Evolutionary conservation across 2,797 vertebrate genomes (phyloP).

Genomic region (Avahi laniger): DNA sequence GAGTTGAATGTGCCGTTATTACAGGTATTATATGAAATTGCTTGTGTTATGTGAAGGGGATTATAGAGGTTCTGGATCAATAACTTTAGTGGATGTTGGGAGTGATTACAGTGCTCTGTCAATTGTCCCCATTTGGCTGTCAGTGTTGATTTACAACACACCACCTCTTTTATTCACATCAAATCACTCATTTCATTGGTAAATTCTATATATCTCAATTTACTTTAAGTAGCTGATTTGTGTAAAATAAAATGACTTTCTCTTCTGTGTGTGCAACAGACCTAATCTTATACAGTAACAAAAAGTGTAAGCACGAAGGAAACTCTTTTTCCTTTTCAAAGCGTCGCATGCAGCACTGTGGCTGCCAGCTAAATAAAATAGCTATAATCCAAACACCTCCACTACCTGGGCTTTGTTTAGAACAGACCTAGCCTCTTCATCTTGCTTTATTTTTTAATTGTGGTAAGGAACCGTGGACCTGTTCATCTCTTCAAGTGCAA

Average conservation of each 20-base stretch:
- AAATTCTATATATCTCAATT: slow-evolving; percentile 92
- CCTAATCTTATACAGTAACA: slow-evolving; percentile 85
- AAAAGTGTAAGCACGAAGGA: slow-evolving; percentile 60
- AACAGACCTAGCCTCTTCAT: neutral
- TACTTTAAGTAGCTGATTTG: slow-evolving; percentile 92
- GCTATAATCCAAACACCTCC: neutral
- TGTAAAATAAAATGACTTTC: slow-evolving; percentile 90
- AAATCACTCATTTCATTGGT: slow-evolving; percentile 91
- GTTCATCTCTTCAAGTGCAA: neutral
- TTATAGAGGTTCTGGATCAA: slow-evolving; percentile 97
- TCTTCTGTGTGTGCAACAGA: slow-evolving; percentile 88
- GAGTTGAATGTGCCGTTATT: slow-evolving; percentile 96
- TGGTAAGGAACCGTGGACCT: neutral
- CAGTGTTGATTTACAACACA: slow-evolving; percentile 90
- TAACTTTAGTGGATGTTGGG: slow-evolving; percentile 95
- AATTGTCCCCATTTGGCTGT: slow-evolving; percentile 93
- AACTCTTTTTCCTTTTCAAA: slow-evolving; percentile 70
- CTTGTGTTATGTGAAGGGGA: slow-evolving; percentile 95
- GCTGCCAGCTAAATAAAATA: slow-evolving; percentile 59
- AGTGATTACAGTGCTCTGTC: slow-evolving; percentile 96
- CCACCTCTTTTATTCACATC: slow-evolving; percentile 90
- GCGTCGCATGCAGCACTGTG: neutral
- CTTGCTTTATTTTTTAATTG: neutral
- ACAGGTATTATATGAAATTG: slow-evolving; percentile 99
- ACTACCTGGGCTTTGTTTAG: neutral